phyloP scores from a whole-genome alignment of 23 tunicate genomes.

The Ascidia mentula region DNA sequence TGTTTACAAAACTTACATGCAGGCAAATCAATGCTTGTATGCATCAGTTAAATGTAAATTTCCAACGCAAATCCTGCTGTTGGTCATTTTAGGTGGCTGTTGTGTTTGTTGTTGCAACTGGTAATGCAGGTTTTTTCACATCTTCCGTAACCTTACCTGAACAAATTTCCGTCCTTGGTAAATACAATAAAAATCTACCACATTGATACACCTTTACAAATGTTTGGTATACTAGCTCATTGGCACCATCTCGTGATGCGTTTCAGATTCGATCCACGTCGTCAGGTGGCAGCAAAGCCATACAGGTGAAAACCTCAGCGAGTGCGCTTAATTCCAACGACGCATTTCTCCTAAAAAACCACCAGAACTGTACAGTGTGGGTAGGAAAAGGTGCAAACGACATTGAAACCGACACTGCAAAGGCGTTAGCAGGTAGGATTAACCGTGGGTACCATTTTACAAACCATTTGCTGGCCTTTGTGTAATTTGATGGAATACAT shows the following conservation, averaged over 20 bases:
- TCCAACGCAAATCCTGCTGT: no score
- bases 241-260: not conserved
- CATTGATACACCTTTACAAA: no score
- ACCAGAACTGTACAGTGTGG: constrained; percentile 56
- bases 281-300: constrained; percentile 76
- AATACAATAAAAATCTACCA: no score
- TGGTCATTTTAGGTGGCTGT: no score
- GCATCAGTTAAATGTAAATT: no score
- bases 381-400: constrained; percentile 80
- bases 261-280: constrained; percentile 58
- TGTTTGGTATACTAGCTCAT: not conserved
- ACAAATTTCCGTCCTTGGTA: no score
- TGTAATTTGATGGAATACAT: no score
- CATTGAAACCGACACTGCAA: constrained; percentile 70
- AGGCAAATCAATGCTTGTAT: not conserved
- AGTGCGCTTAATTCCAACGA: constrained; percentile 90
- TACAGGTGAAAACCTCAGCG: constrained; percentile 64
- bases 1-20: not conserved
- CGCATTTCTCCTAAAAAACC: constrained; percentile 69
- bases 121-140: no score
- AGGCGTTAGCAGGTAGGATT: constrained; percentile 52
- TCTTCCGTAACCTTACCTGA: no score
- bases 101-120: no score
- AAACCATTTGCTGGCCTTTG: no score
- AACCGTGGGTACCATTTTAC: no score